Conservation (phyloP, 2,113 vertebrate species). For the Circaetus gallicus region DNA sequence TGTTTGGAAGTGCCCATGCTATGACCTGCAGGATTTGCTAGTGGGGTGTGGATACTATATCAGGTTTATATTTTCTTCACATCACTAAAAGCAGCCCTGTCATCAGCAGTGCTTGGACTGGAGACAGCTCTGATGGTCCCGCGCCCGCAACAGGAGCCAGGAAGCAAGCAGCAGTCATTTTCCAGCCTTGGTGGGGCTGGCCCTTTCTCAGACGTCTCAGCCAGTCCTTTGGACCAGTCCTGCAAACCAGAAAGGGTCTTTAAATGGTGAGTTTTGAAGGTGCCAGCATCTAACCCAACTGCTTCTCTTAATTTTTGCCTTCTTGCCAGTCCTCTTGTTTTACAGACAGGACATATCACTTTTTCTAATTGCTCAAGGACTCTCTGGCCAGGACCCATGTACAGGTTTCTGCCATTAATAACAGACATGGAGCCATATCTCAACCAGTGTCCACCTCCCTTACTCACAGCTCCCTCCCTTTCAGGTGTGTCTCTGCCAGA, state of each 20-base stretch:
- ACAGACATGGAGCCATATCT: conserved; percentile 11
- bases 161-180: neutral
- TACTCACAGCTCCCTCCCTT: conserved; percentile 2
- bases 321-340: conserved; percentile 4
- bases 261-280: neutral
- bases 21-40: neutral
- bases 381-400: neutral
- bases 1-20: accelerated
- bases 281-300: neutral
- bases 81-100: neutral
- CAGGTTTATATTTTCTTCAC: neutral
- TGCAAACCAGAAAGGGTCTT: neutral
- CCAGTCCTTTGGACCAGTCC: neutral
- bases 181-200: neutral
- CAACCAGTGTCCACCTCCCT: neutral
- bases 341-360: conserved; percentile 22
- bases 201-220: neutral
- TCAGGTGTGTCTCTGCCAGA: conserved; percentile 45
- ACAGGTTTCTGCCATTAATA: conserved; percentile 1
- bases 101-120: neutral
- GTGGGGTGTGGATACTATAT: accelerated
- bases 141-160: neutral
- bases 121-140: neutral
- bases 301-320: neutral
- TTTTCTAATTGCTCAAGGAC: neutral